These are phyloP conservation scores for Drosophila dives DNA, from an alignment of 2,888 invertebrate genomes.

Conservation along the genomic window DNA sequence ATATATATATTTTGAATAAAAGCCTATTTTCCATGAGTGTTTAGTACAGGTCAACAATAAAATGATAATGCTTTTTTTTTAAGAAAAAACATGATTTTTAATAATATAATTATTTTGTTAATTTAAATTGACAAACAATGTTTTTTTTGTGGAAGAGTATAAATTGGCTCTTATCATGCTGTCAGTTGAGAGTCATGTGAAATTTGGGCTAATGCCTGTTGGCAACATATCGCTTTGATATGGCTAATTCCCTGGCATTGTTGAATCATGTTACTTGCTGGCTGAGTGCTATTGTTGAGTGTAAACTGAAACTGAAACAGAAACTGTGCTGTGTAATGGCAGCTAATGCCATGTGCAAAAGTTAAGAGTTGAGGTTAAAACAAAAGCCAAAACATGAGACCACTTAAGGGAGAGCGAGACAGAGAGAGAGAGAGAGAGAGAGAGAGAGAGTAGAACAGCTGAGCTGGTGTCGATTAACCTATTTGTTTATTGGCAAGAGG, in stretches of 20 bases:
- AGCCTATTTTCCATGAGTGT: not conserved
- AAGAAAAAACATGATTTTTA: not conserved
- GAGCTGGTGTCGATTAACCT: slow-evolving; percentile 67
- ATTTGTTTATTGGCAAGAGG: slow-evolving; percentile 70
- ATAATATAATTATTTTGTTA: not conserved
- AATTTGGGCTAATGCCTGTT: slow-evolving; percentile 1
- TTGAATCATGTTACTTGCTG: not conserved
- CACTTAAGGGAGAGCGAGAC: slow-evolving; percentile 32
- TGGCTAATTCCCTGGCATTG: slow-evolving; percentile 5
- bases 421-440: not conserved
- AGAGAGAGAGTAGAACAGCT: slow-evolving; percentile 3
- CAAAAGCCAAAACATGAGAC: slow-evolving; percentile 24
- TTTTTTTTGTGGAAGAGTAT: not conserved
- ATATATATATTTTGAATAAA: not conserved
- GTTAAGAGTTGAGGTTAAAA: slow-evolving; percentile 33
- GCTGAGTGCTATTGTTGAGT: slow-evolving; percentile 6
- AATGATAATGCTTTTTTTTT: not conserved
- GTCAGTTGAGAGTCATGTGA: not conserved
- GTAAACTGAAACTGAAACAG: slow-evolving; percentile 34
- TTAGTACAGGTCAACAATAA: not conserved
- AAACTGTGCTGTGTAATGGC: slow-evolving; percentile 21
- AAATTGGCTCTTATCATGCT: not conserved
- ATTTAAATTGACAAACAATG: not conserved
- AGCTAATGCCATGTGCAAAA: slow-evolving; percentile 27
- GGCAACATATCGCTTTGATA: slow-evolving; percentile 22